These are phyloP conservation scores for Phorcus lineatus DNA, from an alignment of 2,888 invertebrate genomes.

Conservation along the genomic window DNA sequence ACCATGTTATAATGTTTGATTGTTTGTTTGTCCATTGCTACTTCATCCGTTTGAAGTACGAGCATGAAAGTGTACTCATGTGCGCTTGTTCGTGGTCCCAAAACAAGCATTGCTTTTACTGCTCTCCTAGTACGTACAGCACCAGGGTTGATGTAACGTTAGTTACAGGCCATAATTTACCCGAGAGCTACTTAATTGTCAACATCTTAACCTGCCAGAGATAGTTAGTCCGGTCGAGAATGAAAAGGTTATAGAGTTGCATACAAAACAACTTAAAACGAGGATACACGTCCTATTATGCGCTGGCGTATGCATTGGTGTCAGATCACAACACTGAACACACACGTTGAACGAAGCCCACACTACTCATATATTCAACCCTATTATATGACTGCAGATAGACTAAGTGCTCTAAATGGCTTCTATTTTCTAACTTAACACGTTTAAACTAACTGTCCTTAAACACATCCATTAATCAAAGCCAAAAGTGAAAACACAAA, in stretches of 20 bases:
- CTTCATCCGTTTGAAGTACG: background rate
- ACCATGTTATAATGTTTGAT: background rate
- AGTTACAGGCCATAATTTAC: background rate
- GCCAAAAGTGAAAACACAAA: no score
- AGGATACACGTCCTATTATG: no score
- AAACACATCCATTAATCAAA: no score
- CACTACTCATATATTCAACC: no score
- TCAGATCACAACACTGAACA: no score
- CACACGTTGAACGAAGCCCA: no score
- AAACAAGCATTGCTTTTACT: background rate
- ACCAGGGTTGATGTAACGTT: background rate
- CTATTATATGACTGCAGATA: no score
- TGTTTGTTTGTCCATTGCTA: background rate
- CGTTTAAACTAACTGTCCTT: no score
- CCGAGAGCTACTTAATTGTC: background rate
- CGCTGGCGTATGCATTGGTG: no score
- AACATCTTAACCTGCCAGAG: slow-evolving; percentile 7
- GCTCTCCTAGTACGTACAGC: background rate
- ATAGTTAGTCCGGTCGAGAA: background rate
- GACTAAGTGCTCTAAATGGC: no score
- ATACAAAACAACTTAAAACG: no score
- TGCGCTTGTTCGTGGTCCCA: background rate
- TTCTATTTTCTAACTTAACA: no score
- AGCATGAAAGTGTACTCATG: background rate
- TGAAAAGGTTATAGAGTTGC: background rate